Base-by-base conservation (phyloP, 2,888 invertebrate species). In the Chelonus formosanus region DNA sequence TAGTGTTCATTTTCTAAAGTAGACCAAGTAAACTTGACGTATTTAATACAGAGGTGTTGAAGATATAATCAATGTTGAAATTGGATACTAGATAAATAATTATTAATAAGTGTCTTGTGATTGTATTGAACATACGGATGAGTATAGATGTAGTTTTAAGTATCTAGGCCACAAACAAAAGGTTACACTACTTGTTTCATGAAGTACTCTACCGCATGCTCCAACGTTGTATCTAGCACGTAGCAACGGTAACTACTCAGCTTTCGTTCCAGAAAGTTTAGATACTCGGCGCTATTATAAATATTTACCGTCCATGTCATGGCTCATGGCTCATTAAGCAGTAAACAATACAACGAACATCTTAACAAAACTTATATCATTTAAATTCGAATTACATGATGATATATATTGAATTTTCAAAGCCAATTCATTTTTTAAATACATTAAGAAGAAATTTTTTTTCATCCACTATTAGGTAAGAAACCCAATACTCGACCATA, bases 201-300 rank as follows among this genome's bases (percentile, higher is more conserved):
- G 32, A 35, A 61, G 61, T 34, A 44, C 34, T 44, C 53, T 61
- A 61, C 61, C 40, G 36, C 43, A 53, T 32, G 52, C 53, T 52
- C 40, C 44, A 35, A 45, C 36, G 54, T 36, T 53, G 53, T 61
- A 31, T 61, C 43, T 53, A 53, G 53, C 61, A 61, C 61, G 59
- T 59, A 59, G 50, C 36, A 40, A 48, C 40, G 20, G 40, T 40
- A 48, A 59, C 40, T 40, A 59, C 50, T 59, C 20, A 20, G 43
- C 10, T 31, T 3, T 4, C 43, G 20, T 31, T 20, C 4, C 20
- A 2, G 10, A 50, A 50, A 59, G 50, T 50, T 47, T 50, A 4
- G 50, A 50, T 20, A 20, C 50, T 59, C 6, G 35, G 40, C n/a
- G 31, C 8, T 7, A 40, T 36, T 7, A 31, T 59, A 59, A 59